These are phyloP conservation scores for Thunnus maccoyii DNA, from an alignment of 2,113 vertebrate genomes.

Conservation along the genomic window DNA sequence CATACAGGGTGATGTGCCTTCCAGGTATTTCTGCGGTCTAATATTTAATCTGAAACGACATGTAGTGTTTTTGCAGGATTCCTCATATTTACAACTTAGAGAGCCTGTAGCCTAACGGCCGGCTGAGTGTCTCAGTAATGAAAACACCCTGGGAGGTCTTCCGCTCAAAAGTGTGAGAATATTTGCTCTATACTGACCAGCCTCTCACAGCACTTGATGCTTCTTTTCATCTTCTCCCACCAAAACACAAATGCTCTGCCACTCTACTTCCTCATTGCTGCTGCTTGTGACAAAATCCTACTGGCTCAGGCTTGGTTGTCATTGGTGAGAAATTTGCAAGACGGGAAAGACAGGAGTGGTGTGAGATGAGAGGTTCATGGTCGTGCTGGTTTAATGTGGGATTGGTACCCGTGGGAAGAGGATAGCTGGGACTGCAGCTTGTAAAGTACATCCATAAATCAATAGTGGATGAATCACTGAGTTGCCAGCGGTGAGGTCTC, in stretches of 20 bases:
- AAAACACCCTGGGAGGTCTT: conserved; percentile 65
- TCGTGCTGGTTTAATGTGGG: conserved; percentile 24
- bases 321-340: conserved; percentile 18
- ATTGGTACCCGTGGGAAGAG: conserved; percentile 68
- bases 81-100: conserved; percentile 60
- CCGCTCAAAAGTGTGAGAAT: conserved; percentile 60
- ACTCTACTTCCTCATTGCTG: conserved; percentile 50
- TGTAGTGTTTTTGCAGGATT: conserved; percentile 58
- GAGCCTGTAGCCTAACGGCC: conserved; percentile 23
- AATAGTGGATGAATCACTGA: conserved; percentile 53
- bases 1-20: conserved; percentile 37
- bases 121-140: conserved; percentile 32
- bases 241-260: conserved; percentile 21
- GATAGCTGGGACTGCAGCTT: conserved; percentile 21
- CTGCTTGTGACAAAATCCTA: conserved; percentile 10
- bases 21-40: conserved; percentile 55
- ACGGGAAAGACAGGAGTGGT: conserved; percentile 14
- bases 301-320: conserved; percentile 2
- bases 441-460: conserved; percentile 61
- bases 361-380: conserved; percentile 49
- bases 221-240: not conserved
- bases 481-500: conserved; percentile 28
- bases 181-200: conserved; percentile 47
- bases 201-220: conserved; percentile 6
- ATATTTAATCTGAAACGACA: conserved; percentile 56